Base-by-base conservation (phyloP, 1,140 invertebrate species). In the Stegodyphus mimosarum region DNA sequence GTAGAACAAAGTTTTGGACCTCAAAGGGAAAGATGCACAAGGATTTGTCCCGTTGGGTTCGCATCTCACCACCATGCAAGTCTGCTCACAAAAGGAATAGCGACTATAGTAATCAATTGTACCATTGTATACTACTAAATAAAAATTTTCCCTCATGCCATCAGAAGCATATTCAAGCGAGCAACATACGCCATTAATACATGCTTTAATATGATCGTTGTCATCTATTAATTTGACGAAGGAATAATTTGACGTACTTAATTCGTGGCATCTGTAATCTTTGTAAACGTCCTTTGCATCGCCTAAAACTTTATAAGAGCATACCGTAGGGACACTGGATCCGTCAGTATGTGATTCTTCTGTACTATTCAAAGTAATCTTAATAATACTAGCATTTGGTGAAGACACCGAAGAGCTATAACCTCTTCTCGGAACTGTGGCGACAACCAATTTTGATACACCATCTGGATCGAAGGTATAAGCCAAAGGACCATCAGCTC, bases 121-220 rank as follows among this genome's bases (percentile, higher is more conserved):
- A 7, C 86, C 80, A 7, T 78, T 84, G 49, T 49, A 78, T 13
- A 87, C n/a, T 6, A 63, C 81, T 4, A 87, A 55, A 18, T 84
- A 83, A 17, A 63, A 79, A 6, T 73, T 49, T 15, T 79, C 70
- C 10, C 55, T 17, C 15, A 72, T 55, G 1, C 13, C 5, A 13
- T 53, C 50, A 1, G n/a, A 6, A 10, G 64, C 15, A 64, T 87
- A 87, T 15, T 84, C 9, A 6, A 88, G 9, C 13, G 64, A 63
- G 66, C 88, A 88, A 67, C 88, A 88, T 15, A 88, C 50, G 3
- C 88, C 88, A 66, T 84, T 83, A 69, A 86, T 50, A 70, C 88
- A 88, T 6, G 69, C 66, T 51, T 84, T 69, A 9, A 87, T 9
- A 17, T 71, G 55, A 7, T 52, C 83, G 5, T 15, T 33, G 4